Evolutionary conservation across 2,888 invertebrate genomes (phyloP), one percentile per base, ranked within the genome.

Genomic region (Melangyna quadrimaculata): DNA sequence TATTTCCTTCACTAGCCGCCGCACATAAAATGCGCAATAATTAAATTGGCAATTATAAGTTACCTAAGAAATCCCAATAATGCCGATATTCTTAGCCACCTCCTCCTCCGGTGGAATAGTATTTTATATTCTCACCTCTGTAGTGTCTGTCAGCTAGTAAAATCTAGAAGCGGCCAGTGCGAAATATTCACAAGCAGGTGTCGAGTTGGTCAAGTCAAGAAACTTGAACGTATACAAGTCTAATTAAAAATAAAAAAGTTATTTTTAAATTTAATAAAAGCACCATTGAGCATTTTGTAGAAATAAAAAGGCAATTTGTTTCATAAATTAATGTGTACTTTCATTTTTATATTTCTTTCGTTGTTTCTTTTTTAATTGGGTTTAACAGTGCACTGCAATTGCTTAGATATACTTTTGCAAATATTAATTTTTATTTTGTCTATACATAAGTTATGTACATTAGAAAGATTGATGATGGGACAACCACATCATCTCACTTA

Each of bases 181-280:
- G 55, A 75, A 80, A 80, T 80, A 69, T 84, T 40, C 72, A 27
- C 67, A 32, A 69, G 75, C 84, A 84, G 84, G 84, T 84, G 84
- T 24, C 4, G 65, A 45, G 43, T 27, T n/a, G 24, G 4, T 5
- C 10, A 12, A 14, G 2, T 71, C 24, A 12, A 8, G 29, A 37
- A 40, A n/a, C 61, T 59, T 14, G 3, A 29, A 17, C 19, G 24
- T 27, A 19, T 1, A 6, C 6, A 7, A 55, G 45, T 74, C 79
- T 83, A 75, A 84, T 79, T 84, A 71, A 70, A 75, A 70, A 55
- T 24, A 61, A 17, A n/a, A n/a, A 69, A 67, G 43, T 24, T 80
- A 80, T 80, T 84, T 84, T 61, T 80, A 80, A 72, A 69, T 32
- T 14, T 19, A 24, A 37, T 35, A 65, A 70, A 19, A 63, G 27